These are phyloP conservation scores for Sphecodes monilicornis DNA, from an alignment of 2,888 invertebrate genomes.

Conservation along the genomic window DNA sequence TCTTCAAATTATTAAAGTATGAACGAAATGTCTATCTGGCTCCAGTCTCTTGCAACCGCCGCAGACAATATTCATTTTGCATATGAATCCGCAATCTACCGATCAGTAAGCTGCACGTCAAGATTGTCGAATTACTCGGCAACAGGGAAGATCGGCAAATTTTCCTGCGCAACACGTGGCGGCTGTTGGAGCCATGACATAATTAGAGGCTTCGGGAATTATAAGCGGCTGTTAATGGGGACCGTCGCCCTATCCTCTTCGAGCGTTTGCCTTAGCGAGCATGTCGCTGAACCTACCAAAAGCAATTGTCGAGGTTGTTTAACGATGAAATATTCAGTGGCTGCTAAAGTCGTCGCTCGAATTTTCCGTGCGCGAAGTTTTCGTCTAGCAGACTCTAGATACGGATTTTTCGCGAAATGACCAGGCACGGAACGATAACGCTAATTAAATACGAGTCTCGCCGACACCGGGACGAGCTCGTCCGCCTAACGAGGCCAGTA, in stretches of 20 bases:
- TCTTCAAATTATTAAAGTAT: no score
- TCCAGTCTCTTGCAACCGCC: no score
- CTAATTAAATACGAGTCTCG: constrained; percentile 83
- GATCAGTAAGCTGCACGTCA: no score
- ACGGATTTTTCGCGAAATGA: constrained; percentile 21
- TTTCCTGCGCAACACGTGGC: constrained; percentile 19
- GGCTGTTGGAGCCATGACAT: neutral
- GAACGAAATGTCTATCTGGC: no score
- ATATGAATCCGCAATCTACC: no score
- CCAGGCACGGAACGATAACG: constrained; percentile 75
- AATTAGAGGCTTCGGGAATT: constrained; percentile 30
- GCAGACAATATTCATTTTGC: no score
- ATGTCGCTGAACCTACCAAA: constrained; percentile 19
- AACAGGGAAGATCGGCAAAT: neutral
- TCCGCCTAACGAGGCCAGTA: constrained; percentile 83
- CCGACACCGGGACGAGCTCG: constrained; percentile 76
- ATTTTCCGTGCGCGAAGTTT: constrained; percentile 7
- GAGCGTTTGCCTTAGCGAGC: neutral
- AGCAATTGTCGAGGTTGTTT: constrained; percentile 3
- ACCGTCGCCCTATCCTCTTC: neutral
- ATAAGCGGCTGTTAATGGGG: constrained; percentile 25
- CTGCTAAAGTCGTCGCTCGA: constrained; percentile 15
- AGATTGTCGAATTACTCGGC: neutral
- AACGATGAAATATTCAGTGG: constrained; percentile 49
- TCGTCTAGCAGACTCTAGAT: neutral